phyloP scores from a whole-genome alignment of 2,888 invertebrate genomes.

The Crossocerus cetratus region DNA sequence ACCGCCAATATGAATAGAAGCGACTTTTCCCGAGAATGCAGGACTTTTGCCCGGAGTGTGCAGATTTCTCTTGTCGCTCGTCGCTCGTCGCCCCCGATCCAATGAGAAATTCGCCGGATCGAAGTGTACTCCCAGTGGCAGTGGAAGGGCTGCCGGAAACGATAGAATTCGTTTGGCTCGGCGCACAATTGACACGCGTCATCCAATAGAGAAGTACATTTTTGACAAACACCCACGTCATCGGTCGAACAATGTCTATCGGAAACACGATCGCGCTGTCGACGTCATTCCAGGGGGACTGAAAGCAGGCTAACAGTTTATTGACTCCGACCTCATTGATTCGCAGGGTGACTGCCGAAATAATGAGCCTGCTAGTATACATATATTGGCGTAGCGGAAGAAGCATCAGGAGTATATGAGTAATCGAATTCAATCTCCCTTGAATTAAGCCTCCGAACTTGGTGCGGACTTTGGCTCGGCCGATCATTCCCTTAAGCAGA shows the following conservation, averaged over 20 bases:
- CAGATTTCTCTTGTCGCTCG: too few species aligned
- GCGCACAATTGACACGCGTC: too few species aligned
- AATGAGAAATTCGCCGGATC: too few species aligned
- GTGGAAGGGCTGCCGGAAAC: too few species aligned
- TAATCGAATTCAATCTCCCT: not conserved
- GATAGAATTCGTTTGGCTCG: too few species aligned
- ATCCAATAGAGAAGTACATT: too few species aligned
- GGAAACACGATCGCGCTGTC: not conserved
- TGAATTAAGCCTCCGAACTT: not conserved
- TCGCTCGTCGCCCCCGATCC: too few species aligned
- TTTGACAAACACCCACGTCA: too few species aligned
- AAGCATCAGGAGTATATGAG: not conserved
- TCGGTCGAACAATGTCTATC: too few species aligned
- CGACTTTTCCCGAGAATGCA: not conserved
- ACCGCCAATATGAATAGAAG: slow-evolving; percentile 15
- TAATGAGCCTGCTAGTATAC: not conserved
- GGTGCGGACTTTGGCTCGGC: not conserved
- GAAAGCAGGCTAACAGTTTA: not conserved
- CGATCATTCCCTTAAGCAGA: not conserved
- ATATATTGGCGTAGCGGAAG: not conserved
- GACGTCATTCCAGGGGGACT: not conserved
- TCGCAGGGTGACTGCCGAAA: not conserved
- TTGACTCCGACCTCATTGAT: not conserved
- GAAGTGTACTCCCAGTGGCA: too few species aligned
- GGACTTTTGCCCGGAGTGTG: too few species aligned